These are phyloP conservation scores for Poecilia velifera DNA, from an alignment of 2,797 vertebrate species.

Conservation along the genomic window DNA sequence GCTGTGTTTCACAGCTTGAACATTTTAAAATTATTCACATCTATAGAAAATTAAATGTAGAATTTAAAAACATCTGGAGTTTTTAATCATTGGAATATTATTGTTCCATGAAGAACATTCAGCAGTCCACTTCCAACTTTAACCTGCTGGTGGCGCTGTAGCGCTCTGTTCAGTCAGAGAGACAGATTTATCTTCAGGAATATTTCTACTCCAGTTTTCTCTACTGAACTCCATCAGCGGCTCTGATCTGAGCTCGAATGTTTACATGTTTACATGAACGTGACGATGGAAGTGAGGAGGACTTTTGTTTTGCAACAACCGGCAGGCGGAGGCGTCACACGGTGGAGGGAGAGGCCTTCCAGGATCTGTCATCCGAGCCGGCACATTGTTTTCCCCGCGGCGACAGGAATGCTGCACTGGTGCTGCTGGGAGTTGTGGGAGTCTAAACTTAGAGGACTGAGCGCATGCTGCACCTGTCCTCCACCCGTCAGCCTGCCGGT, in stretches of 20 bases:
- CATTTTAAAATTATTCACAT: neutral
- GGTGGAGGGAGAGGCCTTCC: constrained; percentile 1
- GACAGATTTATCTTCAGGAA: neutral
- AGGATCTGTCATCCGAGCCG: constrained; percentile 52
- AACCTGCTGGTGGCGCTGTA: neutral
- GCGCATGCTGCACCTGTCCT: constrained; percentile 73
- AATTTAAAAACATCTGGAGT: neutral
- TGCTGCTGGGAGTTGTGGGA: neutral
- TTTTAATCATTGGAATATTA: neutral
- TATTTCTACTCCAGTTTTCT: neutral
- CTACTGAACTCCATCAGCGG: neutral
- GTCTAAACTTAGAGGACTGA: constrained; percentile 75
- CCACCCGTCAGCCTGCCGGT: constrained; percentile 40
- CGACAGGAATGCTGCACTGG: constrained; percentile 58
- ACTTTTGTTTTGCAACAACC: neutral
- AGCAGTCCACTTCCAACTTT: neutral
- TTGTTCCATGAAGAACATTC: neutral
- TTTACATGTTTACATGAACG: neutral
- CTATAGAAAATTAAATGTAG: neutral
- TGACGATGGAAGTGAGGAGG: neutral
- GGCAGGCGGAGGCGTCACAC: neutral
- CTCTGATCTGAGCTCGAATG: neutral
- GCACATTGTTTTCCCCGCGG: constrained; percentile 64
- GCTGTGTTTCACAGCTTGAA: neutral
- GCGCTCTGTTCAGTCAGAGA: neutral